Conservation (phyloP, 2,888 invertebrate genomes). For the Lycophotia porphyrea region DNA sequence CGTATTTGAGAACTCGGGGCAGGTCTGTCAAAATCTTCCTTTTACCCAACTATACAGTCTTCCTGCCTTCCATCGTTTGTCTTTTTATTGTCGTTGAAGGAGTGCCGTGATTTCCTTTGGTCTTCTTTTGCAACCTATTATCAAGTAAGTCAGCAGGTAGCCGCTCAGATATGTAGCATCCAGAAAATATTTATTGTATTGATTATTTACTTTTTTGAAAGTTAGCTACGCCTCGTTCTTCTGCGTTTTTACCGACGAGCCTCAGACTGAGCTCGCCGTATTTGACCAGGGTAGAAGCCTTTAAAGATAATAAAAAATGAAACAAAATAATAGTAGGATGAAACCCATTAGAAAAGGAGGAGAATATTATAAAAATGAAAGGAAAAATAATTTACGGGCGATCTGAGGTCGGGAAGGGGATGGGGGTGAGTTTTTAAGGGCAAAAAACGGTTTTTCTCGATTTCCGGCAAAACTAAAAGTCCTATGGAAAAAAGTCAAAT, state of each 20-base stretch:
- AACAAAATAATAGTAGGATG: too few relatives aligned
- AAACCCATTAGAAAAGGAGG: too few relatives aligned
- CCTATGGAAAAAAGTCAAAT: too few relatives aligned
- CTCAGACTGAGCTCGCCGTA: not conserved
- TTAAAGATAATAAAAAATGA: too few relatives aligned
- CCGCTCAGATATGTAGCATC: conserved; percentile 91
- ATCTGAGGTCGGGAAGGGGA: too few relatives aligned
- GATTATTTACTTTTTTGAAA: conserved; percentile 91
- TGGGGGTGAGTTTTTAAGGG: too few relatives aligned
- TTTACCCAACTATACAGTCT: conserved; percentile 15
- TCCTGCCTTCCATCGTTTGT: not conserved
- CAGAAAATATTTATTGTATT: conserved; percentile 92
- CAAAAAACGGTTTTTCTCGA: too few relatives aligned
- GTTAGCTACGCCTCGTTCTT: conserved; percentile 77
- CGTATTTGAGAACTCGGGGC: conserved; percentile 90
- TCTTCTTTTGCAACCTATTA: conserved; percentile 91
- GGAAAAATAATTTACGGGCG: too few relatives aligned
- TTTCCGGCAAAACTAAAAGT: too few relatives aligned
- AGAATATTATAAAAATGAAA: too few relatives aligned
- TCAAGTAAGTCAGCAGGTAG: conserved; percentile 92
- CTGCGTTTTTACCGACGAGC: conserved; percentile 47
- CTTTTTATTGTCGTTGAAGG: not conserved
- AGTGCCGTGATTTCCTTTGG: conserved; percentile 30
- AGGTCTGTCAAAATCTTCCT: conserved; percentile 80
- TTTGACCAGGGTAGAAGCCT: too few relatives aligned